A percentile compares a stretch with the other conserved stretches of the same genome.
phyloP scores from a whole-genome alignment of 2,113 vertebrate species.

The Eolophus roseicapilla region DNA sequence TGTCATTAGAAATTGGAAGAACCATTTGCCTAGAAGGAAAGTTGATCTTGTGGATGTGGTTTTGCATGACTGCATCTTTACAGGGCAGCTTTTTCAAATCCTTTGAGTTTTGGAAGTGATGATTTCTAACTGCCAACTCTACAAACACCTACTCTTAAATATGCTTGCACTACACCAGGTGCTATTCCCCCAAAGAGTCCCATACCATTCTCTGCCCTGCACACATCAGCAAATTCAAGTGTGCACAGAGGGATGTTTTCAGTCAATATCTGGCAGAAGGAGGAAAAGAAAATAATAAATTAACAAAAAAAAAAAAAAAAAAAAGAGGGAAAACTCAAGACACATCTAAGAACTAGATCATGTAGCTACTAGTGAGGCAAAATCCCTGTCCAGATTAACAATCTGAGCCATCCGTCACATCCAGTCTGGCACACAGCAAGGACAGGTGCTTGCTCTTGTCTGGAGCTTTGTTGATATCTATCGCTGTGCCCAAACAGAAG shows the following conservation, averaged over 20 bases:
- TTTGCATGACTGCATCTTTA: background rate
- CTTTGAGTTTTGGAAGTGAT: background rate
- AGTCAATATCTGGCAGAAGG: background rate
- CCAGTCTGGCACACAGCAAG: background rate
- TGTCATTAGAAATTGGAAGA: background rate
- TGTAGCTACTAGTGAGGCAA: background rate
- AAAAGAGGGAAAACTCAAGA: background rate
- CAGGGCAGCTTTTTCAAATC: background rate
- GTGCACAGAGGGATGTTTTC: background rate
- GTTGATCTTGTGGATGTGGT: background rate
- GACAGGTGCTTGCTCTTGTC: background rate
- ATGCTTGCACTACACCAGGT: background rate
- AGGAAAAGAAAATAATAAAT: background rate
- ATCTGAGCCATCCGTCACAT: background rate
- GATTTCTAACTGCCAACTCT: background rate
- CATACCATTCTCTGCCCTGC: background rate
- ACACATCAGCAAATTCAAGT: background rate
- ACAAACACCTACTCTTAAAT: background rate
- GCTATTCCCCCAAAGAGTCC: background rate
- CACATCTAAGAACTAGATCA: background rate
- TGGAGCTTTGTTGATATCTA: fast-evolving
- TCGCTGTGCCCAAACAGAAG: fast-evolving
- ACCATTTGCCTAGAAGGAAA: background rate
- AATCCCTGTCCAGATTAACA: background rate
- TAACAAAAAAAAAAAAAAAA: background rate